Conservation (phyloP, 1,140 invertebrate genomes). For the Antheraea mylitta region DNA sequence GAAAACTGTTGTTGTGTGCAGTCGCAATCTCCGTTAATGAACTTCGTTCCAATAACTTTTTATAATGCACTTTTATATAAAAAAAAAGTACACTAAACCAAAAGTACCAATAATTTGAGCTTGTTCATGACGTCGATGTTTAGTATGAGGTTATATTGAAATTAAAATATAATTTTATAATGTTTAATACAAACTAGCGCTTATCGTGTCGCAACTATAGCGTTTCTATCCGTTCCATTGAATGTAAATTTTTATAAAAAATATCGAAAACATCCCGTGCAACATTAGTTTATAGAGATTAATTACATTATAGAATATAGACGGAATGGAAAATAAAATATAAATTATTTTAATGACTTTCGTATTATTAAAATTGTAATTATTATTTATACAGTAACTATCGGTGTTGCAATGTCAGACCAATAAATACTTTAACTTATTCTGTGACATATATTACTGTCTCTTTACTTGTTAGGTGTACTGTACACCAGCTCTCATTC, state of each 20-base stretch:
- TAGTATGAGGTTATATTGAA: constrained; percentile 10
- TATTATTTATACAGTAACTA: too few relatives aligned
- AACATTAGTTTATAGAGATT: constrained; percentile 30
- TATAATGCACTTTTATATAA: too few relatives aligned
- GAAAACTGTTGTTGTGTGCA: too few relatives aligned
- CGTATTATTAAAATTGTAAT: too few relatives aligned
- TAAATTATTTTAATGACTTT: not conserved
- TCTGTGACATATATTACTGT: too few relatives aligned
- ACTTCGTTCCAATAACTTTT: too few relatives aligned
- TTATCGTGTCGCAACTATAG: constrained; percentile 43
- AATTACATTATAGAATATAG: constrained; percentile 11
- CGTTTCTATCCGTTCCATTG: constrained; percentile 50
- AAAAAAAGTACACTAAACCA: not conserved
- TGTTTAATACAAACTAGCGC: constrained; percentile 36
- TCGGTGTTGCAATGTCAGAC: too few relatives aligned
- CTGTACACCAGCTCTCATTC: too few relatives aligned
- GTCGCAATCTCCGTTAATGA: too few relatives aligned
- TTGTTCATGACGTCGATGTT: constrained; percentile 3
- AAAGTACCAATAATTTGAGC: not conserved
- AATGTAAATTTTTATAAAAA: constrained; percentile 43
- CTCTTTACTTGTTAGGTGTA: too few relatives aligned
- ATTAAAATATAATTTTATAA: not conserved
- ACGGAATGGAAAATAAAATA: constrained; percentile 12
- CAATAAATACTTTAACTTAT: too few relatives aligned
- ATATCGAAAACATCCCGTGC: constrained; percentile 42